phyloP scores from a whole-genome alignment of 2,797 vertebrate genomes.

The Clarias fuscus region DNA sequence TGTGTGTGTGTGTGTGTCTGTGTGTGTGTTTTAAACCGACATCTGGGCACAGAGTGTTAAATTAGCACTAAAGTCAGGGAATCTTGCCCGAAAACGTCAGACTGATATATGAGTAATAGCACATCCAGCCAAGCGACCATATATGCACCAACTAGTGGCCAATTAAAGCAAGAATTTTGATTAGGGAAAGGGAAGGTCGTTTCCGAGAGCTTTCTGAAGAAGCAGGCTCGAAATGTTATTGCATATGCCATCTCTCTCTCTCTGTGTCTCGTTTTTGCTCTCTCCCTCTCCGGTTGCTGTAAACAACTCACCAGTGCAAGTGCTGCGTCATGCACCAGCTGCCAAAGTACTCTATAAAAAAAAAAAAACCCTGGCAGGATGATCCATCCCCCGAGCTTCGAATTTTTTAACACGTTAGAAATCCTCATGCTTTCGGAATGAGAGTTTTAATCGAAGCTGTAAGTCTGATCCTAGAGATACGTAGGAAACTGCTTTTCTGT shows the following conservation, averaged over 20 bases:
- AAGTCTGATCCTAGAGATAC: too few relatives aligned
- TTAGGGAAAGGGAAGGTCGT: not conserved
- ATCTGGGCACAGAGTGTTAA: not conserved
- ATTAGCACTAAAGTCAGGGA: not conserved
- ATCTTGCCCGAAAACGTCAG: not conserved
- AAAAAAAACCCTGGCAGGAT: not conserved
- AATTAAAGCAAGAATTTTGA: not conserved
- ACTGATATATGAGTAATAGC: not conserved
- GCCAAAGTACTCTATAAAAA: conserved; percentile 19
- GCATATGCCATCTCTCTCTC: not conserved
- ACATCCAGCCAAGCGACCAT: not conserved
- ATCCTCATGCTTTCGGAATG: not conserved
- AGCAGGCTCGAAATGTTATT: not conserved
- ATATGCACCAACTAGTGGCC: not conserved
- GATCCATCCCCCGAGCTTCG: not conserved
- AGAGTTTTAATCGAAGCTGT: too few relatives aligned
- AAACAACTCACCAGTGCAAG: conserved; percentile 44
- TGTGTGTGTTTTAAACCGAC: not conserved
- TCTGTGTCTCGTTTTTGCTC: not conserved
- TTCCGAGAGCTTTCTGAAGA: not conserved
- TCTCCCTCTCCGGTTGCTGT: conserved; percentile 33
- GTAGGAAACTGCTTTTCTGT: not conserved
- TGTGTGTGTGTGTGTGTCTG: too few relatives aligned
- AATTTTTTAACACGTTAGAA: not conserved
- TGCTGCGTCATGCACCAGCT: conserved; percentile 22